Base-by-base conservation (phyloP, 2,113 vertebrate species). In the Hypocryptadius cinnamomeus region DNA sequence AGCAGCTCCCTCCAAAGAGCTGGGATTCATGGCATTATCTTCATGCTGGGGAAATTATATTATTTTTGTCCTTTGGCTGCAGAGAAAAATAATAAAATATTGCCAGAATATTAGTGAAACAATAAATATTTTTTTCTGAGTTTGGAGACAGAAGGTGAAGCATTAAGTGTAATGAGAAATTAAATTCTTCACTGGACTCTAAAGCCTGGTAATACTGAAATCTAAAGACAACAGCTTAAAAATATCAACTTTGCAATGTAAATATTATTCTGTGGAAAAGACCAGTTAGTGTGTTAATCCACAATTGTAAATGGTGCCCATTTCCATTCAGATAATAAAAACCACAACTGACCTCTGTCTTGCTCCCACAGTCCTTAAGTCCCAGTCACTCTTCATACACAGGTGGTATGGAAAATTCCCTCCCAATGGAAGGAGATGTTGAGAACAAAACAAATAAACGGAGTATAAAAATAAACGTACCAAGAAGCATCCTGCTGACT, bases 361-460 rank as follows among this genome's bases (percentile, higher is more conserved):
- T 54, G 42, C 33, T 93, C 39, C 22, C 24, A 65, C 4, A 19
- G 47, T 69, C 73, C 50, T 87, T 48, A 74, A 50, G 73, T 65
- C 28, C 71, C 57, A 20, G 50, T 71, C 16, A 68, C 39, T 78
- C 8, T 3, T 22, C 79, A 73, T 37, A 87, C 42, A 74, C 85
- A 92, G 81, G 79, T 91, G 87, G 74, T 78, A 64, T 48, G 66
- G 90, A 91, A 91, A 70, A 44, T 68, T 63, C 71, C 44, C 33
- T 89, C 59, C 21, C 65, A 66, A 66, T 30, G 44, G 73, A 91
- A 92, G 71, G 39, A 92, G 69, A 77, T 53, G 63, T 73, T 40
- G 71, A 93, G 79, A 94, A 87, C 71, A 91, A 80, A 92, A 91
- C 51, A 92, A 95, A 92, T 76, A 89, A 72, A 89, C 33, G 31